Conservation (phyloP, 1,140 invertebrate species). For the Sinonovacula constricta region DNA sequence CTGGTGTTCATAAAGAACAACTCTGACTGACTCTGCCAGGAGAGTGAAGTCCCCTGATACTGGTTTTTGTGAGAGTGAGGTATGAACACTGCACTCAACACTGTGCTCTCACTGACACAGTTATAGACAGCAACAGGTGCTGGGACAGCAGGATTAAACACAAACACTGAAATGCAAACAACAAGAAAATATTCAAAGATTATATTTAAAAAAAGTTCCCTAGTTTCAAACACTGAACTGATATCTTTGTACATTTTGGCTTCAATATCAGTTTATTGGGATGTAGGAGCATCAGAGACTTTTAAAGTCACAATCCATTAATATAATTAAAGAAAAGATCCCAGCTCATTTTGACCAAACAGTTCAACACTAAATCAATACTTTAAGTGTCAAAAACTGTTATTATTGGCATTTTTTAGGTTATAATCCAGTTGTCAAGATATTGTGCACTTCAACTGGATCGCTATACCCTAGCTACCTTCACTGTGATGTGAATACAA, state of each 20-base stretch:
- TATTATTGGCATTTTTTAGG: too few relatives aligned
- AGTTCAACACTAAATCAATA: too few relatives aligned
- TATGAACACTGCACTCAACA: slow-evolving; percentile 16
- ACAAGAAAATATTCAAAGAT: neutral
- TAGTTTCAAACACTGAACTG: neutral
- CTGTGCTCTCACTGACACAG: slow-evolving; percentile 2
- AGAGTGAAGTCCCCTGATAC: slow-evolving; percentile 35
- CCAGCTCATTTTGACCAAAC: too few relatives aligned
- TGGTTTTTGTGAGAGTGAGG: slow-evolving; percentile 42
- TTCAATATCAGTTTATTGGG: slow-evolving; percentile 1
- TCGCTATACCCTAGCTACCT: too few relatives aligned
- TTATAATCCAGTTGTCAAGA: too few relatives aligned
- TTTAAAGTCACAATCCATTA: neutral
- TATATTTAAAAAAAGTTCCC: neutral
- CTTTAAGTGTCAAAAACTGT: too few relatives aligned
- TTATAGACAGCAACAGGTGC: slow-evolving; percentile 8
- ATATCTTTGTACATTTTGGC: slow-evolving; percentile 14
- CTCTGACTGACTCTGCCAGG: slow-evolving; percentile 43
- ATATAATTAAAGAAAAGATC: too few relatives aligned
- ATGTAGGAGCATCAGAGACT: neutral
- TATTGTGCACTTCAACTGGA: too few relatives aligned
- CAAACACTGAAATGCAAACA: slow-evolving; percentile 35
- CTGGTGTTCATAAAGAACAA: slow-evolving; percentile 45
- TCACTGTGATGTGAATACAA: too few relatives aligned
- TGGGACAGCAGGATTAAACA: slow-evolving; percentile 34